Evolutionary conservation across 2,888 invertebrate species (phyloP).

Genomic region (Tortricodes alternella): DNA sequence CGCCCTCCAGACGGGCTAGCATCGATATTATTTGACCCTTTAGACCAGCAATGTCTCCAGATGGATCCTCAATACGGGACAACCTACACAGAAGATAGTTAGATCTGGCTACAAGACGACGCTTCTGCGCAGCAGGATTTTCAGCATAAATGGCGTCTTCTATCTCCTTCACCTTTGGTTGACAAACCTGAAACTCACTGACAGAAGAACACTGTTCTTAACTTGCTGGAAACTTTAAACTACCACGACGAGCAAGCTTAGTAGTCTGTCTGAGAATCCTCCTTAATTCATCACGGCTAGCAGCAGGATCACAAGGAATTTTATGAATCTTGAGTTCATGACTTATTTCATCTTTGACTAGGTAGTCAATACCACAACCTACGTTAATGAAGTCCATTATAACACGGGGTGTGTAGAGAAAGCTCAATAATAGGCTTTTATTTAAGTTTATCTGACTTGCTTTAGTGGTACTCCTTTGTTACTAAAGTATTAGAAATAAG

Average conservation of each 20-base stretch:
- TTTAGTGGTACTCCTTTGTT: too few relatives aligned
- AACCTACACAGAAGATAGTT: too few relatives aligned
- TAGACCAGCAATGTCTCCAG: neutral
- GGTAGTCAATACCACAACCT: neutral
- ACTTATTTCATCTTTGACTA: neutral
- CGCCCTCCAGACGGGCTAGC: too few relatives aligned
- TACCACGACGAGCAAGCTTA: neutral
- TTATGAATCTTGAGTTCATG: neutral
- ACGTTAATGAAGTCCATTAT: neutral
- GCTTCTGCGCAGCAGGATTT: too few relatives aligned
- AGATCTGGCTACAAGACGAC: too few relatives aligned
- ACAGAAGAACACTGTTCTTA: neutral
- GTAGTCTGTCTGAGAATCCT: neutral
- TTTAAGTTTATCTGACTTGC: too few relatives aligned
- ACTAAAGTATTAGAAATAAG: too few relatives aligned
- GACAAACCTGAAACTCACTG: neutral
- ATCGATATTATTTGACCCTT: neutral
- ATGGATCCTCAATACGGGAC: neutral
- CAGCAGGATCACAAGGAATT: neutral
- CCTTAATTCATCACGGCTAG: neutral
- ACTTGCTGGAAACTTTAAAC: neutral
- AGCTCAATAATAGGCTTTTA: too few relatives aligned
- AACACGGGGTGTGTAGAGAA: neutral
- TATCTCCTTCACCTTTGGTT: neutral
- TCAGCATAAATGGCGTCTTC: neutral